phyloP scores from a whole-genome alignment of 2,888 invertebrate genomes.

The Adelognathus sp. region DNA sequence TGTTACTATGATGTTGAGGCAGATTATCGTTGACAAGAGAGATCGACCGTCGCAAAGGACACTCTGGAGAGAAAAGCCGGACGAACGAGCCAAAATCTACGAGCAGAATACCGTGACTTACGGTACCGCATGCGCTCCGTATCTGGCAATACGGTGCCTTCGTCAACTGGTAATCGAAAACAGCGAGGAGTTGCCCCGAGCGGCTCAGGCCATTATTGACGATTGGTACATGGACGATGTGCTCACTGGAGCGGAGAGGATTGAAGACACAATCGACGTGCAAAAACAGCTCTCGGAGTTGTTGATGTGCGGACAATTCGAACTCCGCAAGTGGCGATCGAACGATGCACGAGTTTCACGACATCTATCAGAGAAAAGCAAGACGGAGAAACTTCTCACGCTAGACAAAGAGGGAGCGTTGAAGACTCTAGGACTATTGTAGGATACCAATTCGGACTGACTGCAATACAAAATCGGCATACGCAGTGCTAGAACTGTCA shows the following conservation, averaged over 20 bases:
- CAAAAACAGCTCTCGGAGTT: not conserved
- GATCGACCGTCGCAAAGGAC: constrained; percentile 18
- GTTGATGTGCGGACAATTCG: constrained; percentile 15
- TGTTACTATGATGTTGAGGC: constrained; percentile 37
- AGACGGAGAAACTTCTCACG: constrained; percentile 18
- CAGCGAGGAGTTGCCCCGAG: not conserved
- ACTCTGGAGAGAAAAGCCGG: too few species aligned
- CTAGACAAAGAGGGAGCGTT: constrained; percentile 25
- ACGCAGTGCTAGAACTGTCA: not conserved
- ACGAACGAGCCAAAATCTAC: not conserved
- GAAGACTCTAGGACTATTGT: constrained; percentile 49
- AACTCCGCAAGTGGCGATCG: constrained; percentile 35
- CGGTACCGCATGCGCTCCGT: too few species aligned
- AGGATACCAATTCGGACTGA: constrained; percentile 31
- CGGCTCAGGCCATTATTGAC: constrained; percentile 18
- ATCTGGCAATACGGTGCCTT: constrained; percentile 37
- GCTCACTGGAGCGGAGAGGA: not conserved
- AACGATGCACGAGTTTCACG: constrained; percentile 6
- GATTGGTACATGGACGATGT: constrained; percentile 49
- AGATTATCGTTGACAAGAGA: constrained; percentile 17
- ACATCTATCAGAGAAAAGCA: not conserved
- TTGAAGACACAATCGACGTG: not conserved
- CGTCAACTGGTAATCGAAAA: not conserved
- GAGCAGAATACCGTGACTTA: constrained; percentile 39
- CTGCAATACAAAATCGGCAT: constrained; percentile 1